phyloP scores from a whole-genome alignment of 2,888 invertebrate species.

The Spilarctia lutea region DNA sequence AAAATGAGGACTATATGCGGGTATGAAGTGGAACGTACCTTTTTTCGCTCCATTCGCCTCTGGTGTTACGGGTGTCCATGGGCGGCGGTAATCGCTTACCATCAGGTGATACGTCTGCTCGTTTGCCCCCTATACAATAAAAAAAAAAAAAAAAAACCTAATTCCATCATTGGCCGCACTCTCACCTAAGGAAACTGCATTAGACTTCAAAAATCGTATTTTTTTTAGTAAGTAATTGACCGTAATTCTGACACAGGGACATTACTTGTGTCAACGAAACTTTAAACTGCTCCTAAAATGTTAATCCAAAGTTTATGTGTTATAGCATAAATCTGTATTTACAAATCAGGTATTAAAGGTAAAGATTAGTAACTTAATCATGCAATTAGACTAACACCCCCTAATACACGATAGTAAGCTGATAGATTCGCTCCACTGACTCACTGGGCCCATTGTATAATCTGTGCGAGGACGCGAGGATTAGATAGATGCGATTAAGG shows the following conservation, averaged over 20 bases:
- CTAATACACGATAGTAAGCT: conserved; percentile 4
- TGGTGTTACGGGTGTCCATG: no score
- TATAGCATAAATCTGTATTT: neutral
- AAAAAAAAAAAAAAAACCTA: no score
- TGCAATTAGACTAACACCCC: neutral
- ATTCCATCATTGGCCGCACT: no score
- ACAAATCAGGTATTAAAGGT: neutral
- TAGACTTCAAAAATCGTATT: no score
- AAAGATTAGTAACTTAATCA: neutral
- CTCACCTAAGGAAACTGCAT: no score
- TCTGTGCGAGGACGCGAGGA: conserved; percentile 6
- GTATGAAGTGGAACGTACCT: no score
- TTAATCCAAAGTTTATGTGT: neutral
- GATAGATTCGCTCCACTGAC: conserved; percentile 9
- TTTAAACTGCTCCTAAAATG: neutral
- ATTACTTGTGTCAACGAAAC: neutral
- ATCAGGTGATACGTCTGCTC: no score
- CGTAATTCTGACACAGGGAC: neutral
- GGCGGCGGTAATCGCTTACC: no score
- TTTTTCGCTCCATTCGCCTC: no score
- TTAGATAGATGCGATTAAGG: neutral
- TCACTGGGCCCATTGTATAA: conserved; percentile 1
- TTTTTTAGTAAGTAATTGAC: neutral
- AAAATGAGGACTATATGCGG: no score
- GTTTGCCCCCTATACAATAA: no score